Percentiles rank a stretch among this genome's conserved stretches.
phyloP scores from a whole-genome alignment of 2,888 invertebrate species.

The Empis livida region DNA sequence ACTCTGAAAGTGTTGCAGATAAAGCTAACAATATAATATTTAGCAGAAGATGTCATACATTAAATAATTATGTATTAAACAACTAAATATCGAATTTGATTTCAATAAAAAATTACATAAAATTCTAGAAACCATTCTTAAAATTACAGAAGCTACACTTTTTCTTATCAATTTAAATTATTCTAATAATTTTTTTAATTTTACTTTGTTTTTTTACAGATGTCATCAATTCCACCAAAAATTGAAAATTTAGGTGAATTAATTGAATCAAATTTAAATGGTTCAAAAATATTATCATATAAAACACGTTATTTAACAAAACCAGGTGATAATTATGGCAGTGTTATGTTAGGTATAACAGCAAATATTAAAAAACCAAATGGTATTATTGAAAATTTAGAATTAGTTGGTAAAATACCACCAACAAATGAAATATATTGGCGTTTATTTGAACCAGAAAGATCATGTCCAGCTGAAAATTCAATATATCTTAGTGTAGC shows the following conservation, averaged over 20 bases:
- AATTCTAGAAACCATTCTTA: no score
- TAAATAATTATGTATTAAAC: no score
- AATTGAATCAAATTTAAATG: constrained; percentile 23
- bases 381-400: constrained; percentile 26
- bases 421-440: constrained; percentile 42
- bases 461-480: constrained; percentile 45
- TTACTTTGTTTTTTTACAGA: background rate
- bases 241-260: constrained; percentile 23
- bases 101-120: no score
- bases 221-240: constrained; percentile 22
- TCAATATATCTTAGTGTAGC: constrained; percentile 40
- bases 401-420: constrained; percentile 44
- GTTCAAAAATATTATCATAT: constrained; percentile 28
- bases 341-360: constrained; percentile 39
- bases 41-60: no score
- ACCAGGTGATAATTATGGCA: constrained; percentile 50
- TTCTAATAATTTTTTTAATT: background rate
- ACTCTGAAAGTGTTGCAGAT: no score
- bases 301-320: constrained; percentile 36
- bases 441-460: constrained; percentile 40
- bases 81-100: no score
- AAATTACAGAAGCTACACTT: no score
- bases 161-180: no score
- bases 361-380: constrained; percentile 25
- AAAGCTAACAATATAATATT: no score